Conservation (phyloP, 2,888 invertebrate species). For the Limnephilus auricula region DNA sequence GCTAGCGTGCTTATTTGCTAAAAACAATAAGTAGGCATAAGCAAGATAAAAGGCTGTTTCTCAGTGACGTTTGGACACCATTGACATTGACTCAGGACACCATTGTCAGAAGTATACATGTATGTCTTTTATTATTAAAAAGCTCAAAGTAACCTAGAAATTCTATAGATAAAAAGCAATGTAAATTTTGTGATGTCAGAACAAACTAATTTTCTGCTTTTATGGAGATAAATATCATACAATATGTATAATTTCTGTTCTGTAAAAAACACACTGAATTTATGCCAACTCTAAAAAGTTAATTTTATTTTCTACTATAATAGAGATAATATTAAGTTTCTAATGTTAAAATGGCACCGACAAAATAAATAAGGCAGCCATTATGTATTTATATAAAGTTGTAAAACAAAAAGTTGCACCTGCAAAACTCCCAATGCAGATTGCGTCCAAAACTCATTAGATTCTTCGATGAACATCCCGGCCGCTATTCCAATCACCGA, state of each 20-base stretch:
- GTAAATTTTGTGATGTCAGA: not conserved
- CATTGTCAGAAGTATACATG: too few relatives aligned
- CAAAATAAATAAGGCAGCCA: not conserved
- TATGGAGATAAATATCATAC: too few relatives aligned
- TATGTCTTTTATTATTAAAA: too few relatives aligned
- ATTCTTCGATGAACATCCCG: conserved; percentile 80
- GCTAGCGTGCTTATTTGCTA: too few relatives aligned
- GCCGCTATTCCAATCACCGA: conserved; percentile 83
- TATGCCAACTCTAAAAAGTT: too few relatives aligned
- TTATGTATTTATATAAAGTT: not conserved
- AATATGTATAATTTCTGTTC: too few relatives aligned
- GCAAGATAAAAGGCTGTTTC: too few relatives aligned
- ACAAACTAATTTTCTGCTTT: too few relatives aligned
- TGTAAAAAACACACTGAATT: too few relatives aligned
- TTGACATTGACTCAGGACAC: too few relatives aligned
- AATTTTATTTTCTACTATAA: not conserved
- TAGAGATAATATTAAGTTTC: not conserved
- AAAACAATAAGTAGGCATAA: too few relatives aligned
- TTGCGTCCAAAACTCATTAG: conserved; percentile 74
- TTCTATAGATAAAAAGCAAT: not conserved
- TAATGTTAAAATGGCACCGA: not conserved
- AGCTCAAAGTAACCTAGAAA: not conserved
- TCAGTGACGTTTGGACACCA: too few relatives aligned
- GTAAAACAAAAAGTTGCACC: conserved; percentile 73
- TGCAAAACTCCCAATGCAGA: conserved; percentile 80